Conservation (phyloP, 2,113 vertebrate genomes). For the human region GRCh38 chr4:17457001-17457500, state of each 20-base stretch:
- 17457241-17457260: neutral
- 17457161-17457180: neutral
- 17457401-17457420: neutral
- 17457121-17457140: neutral
- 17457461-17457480: neutral
- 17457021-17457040: neutral
- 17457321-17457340: neutral
- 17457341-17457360: too few relatives aligned
- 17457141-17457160: neutral
- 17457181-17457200: neutral
- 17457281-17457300: neutral
- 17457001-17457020: neutral
- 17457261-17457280: neutral
- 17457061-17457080: neutral
- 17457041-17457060: neutral
- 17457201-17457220: neutral
- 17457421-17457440: neutral
- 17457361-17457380: neutral
- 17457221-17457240: neutral
- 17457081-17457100: neutral
- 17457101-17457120: neutral
- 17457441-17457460: neutral
- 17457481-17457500: neutral
- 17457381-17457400: neutral
- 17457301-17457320: neutral